Percentiles rank a stretch among this genome's conserved stretches.
Conservation (phyloP, 2,113 vertebrate genomes). For the Trichechus manatus region DNA sequence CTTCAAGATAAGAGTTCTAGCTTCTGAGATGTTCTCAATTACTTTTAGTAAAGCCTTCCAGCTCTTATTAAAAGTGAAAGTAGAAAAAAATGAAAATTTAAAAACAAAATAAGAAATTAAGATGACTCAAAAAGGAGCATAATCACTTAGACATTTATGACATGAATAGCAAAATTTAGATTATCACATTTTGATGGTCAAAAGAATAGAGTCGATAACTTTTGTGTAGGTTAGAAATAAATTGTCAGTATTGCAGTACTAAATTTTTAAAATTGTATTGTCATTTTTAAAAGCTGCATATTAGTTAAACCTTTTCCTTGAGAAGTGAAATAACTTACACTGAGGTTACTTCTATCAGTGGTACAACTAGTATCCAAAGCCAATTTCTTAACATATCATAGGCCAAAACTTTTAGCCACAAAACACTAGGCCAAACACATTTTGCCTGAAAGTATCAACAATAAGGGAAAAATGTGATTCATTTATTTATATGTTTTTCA, state of each 20-base stretch:
- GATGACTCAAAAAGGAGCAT: slow-evolving; percentile 3
- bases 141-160: slow-evolving; percentile 21
- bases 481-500: slow-evolving; percentile 52
- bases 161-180: slow-evolving; percentile 33
- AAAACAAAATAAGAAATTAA: slow-evolving; percentile 27
- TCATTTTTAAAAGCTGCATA: neutral
- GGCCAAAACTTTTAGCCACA: slow-evolving; percentile 31
- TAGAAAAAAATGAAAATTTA: neutral
- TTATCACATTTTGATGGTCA: slow-evolving; percentile 30
- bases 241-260: neutral
- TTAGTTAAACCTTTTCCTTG: slow-evolving; percentile 48
- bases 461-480: slow-evolving; percentile 1
- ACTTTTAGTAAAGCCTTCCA: slow-evolving; percentile 12
- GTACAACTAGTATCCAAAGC: neutral
- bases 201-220: slow-evolving; percentile 14
- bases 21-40: slow-evolving; percentile 9
- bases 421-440: slow-evolving; percentile 30
- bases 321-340: slow-evolving; percentile 56
- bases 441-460: slow-evolving; percentile 28
- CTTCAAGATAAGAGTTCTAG: neutral
- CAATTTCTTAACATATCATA: neutral
- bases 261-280: slow-evolving; percentile 40
- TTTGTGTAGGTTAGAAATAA: slow-evolving; percentile 59
- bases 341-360: slow-evolving; percentile 5
- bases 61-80: slow-evolving; percentile 56